Evolutionary conservation across 2,888 invertebrate species (phyloP).

Genomic region (Liodrosophila aerea): DNA sequence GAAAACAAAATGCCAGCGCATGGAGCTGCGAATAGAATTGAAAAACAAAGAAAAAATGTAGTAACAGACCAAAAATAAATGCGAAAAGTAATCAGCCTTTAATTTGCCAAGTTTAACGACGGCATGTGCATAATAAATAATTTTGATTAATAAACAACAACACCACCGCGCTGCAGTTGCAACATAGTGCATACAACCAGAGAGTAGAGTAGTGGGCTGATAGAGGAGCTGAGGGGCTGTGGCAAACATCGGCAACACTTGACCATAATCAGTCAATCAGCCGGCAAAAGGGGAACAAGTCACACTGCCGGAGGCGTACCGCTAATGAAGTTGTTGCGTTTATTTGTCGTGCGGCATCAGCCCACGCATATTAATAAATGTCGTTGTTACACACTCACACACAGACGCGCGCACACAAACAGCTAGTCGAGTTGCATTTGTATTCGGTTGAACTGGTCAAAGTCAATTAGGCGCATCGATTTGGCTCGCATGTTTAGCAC

Average conservation of each 20-base stretch:
- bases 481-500: constrained; percentile 55
- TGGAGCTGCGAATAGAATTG: constrained; percentile 42
- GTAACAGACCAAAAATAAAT: constrained; percentile 24
- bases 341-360: constrained; percentile 52
- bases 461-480: constrained; percentile 74
- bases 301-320: constrained; percentile 25
- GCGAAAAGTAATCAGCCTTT: constrained; percentile 17
- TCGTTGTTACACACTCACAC: constrained; percentile 20
- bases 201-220: neutral
- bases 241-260: constrained; percentile 55
- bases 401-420: constrained; percentile 9
- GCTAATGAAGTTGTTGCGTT: constrained; percentile 75
- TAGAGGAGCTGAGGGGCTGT: neutral
- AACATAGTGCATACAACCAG: constrained; percentile 6
- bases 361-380: constrained; percentile 69
- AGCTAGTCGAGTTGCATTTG: constrained; percentile 10
- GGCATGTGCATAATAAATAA: constrained; percentile 67
- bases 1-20: constrained; percentile 65
- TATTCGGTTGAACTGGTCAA: constrained; percentile 41
- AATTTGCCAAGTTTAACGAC: constrained; percentile 42
- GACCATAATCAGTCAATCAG: constrained; percentile 77
- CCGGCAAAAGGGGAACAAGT: constrained; percentile 54
- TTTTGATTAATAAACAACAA: constrained; percentile 56
- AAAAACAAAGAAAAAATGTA: constrained; percentile 18
- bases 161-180: constrained; percentile 12